Evolutionary conservation across 2,113 vertebrate species (phyloP).

Genomic region (Ciconia stormi): DNA sequence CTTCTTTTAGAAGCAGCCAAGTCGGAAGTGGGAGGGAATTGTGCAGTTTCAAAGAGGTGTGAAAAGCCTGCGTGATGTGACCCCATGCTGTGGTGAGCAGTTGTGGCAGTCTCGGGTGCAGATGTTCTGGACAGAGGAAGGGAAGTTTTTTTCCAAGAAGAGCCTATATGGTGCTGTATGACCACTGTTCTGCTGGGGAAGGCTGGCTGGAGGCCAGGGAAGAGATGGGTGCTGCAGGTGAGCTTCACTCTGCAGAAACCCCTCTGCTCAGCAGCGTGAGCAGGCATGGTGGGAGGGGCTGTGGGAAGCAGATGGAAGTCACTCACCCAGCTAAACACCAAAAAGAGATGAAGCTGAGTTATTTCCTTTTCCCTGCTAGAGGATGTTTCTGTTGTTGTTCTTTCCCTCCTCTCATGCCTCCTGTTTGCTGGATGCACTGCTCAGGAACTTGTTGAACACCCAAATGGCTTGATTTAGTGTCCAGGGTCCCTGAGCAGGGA

Average conservation of each 20-base stretch:
- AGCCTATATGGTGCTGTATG: background rate
- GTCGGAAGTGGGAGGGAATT: background rate
- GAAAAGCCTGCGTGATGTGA: background rate
- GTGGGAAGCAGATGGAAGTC: background rate
- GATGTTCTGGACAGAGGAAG: background rate
- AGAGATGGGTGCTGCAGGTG: background rate
- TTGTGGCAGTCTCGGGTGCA: fast-evolving
- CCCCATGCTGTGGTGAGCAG: background rate
- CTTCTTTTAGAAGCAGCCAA: background rate
- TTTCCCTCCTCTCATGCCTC: background rate
- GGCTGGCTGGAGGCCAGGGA: background rate
- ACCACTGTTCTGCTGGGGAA: fast-evolving
- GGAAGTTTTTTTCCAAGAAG: background rate
- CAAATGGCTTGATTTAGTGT: background rate
- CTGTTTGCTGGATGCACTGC: background rate
- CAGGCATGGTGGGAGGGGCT: background rate
- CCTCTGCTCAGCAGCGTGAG: background rate
- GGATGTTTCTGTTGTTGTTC: background rate
- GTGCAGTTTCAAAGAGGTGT: background rate
- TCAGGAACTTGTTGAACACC: background rate
- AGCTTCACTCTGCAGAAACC: background rate
- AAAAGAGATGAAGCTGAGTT: background rate
- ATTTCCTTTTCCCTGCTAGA: background rate
- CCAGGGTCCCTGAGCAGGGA: background rate
- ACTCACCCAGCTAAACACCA: background rate